A percentile compares a stretch with the other conserved stretches of the same genome.
Evolutionary conservation across 1,140 invertebrate genomes (phyloP).

Genomic region (Chironomus tepperi): DNA sequence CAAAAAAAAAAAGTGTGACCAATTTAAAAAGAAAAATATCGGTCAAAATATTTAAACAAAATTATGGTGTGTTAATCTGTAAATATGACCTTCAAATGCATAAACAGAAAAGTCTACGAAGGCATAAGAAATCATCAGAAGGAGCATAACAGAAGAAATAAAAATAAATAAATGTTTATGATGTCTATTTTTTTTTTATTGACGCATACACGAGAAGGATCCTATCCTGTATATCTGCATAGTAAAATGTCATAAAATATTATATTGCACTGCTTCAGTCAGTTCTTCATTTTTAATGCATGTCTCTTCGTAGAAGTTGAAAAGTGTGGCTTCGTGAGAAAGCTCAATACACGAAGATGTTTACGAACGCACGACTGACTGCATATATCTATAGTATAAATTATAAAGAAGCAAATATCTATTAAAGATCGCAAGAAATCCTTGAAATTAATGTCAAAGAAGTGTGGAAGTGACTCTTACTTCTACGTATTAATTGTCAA

Average conservation of each 20-base stretch:
- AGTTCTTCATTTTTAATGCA: no score
- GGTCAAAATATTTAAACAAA: conserved; percentile 24
- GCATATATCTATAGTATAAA: not conserved
- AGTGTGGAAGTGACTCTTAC: conserved; percentile 3
- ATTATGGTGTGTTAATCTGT: conserved; percentile 24
- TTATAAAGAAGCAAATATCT: not conserved
- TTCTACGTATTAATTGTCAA: not conserved
- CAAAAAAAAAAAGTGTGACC: conserved; percentile 4
- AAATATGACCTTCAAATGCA: conserved; percentile 17
- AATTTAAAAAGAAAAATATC: conserved; percentile 24
- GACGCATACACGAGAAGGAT: not conserved
- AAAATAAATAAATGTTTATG: not conserved
- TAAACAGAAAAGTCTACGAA: not conserved
- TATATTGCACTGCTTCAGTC: no score
- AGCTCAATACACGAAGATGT: not conserved
- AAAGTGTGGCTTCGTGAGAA: conserved; percentile 20
- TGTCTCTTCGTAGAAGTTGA: not conserved
- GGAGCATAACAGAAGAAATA: not conserved
- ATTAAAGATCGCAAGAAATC: not conserved
- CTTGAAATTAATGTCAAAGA: conserved; percentile 18
- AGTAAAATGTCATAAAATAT: not conserved
- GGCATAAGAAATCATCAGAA: not conserved
- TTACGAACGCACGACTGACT: not conserved
- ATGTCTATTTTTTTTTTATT: not conserved
- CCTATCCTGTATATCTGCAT: not conserved